Conservation (phyloP, 64 coral and sea anemone species). For the Cladopsammia gracilis region DNA sequence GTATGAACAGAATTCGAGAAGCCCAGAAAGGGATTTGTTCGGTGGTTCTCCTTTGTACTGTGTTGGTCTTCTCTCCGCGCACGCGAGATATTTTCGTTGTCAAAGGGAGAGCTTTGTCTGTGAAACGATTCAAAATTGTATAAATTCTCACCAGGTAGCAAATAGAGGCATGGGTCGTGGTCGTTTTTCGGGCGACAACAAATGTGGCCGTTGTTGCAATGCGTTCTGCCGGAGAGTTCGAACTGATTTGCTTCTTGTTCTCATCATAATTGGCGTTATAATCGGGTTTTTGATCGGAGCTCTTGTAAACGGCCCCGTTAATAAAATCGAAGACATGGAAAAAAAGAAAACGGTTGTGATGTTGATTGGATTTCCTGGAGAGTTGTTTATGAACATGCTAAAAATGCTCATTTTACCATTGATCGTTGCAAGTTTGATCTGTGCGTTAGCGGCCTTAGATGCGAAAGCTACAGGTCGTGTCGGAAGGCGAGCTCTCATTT, state of each 20-base stretch:
- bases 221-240: conserved; percentile 44
- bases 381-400: conserved; percentile 91
- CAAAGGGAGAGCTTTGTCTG: background rate
- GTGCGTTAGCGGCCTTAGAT: conserved; percentile 80
- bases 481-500: conserved; percentile 74
- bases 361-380: conserved; percentile 91
- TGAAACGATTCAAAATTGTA: background rate
- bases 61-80: background rate
- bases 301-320: conserved; percentile 63
- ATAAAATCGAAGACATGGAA: conserved; percentile 74
- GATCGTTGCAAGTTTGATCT: conserved; percentile 86
- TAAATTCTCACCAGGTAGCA: background rate
- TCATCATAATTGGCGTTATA: conserved; percentile 75
- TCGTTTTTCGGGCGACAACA: conserved; percentile 22
- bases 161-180: conserved; percentile 20
- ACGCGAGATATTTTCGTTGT: background rate
- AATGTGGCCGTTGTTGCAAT: conserved; percentile 48
- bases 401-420: conserved; percentile 89
- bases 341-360: conserved; percentile 75
- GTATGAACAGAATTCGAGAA: too few relatives aligned
- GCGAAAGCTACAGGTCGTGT: conserved; percentile 78
- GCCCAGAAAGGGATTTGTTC: background rate
- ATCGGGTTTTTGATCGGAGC: conserved; percentile 85
- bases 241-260: conserved; percentile 66
- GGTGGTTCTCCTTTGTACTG: background rate